These are phyloP conservation scores for Macaria notata DNA, from an alignment of 2,888 invertebrate genomes.

Conservation along the genomic window DNA sequence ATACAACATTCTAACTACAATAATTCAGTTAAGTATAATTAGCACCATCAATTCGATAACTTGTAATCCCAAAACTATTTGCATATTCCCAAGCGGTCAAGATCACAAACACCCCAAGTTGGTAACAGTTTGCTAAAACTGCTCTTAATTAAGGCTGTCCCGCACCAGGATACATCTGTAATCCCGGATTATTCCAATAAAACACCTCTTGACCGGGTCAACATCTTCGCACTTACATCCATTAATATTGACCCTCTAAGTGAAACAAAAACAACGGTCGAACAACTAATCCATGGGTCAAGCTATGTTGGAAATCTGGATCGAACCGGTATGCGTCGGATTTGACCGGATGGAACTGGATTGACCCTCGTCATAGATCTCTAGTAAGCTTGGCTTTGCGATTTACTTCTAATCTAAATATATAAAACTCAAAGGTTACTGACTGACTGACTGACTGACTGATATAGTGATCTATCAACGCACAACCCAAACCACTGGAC, in stretches of 20 bases:
- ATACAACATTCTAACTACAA: background rate
- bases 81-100: conserved; percentile 32
- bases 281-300: conserved; percentile 29
- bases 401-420: conserved; percentile 17
- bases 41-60: no score
- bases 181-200: conserved; percentile 77
- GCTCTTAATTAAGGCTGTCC: conserved; percentile 75
- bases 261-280: conserved; percentile 20
- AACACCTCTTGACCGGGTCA: conserved; percentile 71
- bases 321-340: conserved; percentile 40
- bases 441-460: no score
- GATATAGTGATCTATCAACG: no score
- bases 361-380: conserved; percentile 40
- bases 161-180: conserved; percentile 67
- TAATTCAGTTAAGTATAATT: no score
- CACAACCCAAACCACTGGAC: no score
- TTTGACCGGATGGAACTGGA: conserved; percentile 47
- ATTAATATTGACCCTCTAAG: conserved; percentile 27
- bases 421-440: no score
- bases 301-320: conserved; percentile 36
- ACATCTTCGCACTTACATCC: conserved; percentile 41
- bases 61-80: conserved; percentile 21
- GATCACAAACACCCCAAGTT: conserved; percentile 44
- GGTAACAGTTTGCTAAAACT: conserved; percentile 50
- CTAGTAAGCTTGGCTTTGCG: conserved; percentile 21